Base-by-base conservation (phyloP, 2,888 invertebrate genomes). In the Stenodema calcarata region DNA sequence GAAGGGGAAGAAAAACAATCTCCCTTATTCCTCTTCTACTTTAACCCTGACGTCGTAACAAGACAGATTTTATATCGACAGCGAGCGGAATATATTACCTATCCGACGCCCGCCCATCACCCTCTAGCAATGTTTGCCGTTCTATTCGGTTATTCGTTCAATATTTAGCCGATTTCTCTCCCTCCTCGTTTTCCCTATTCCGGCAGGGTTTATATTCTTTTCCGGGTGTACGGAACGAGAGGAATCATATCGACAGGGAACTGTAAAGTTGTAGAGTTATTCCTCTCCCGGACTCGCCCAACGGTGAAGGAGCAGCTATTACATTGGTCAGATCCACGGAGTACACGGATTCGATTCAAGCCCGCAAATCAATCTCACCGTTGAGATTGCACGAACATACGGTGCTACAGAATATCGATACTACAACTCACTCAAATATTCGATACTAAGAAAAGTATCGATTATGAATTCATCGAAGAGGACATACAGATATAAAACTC, bases 11-110 rank as follows among this genome's bases (percentile, higher is more conserved):
- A 75, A 84, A 84, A 84, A 84, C 84, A 84, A 84, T 84, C 84
- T 84, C 84, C 84, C 84, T 84, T 84, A 70, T 84, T 84, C 75
- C 75, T 73, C 41, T 75, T 84, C 54, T 54, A 47, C 62, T 84
- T 44, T 62, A 42, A 44, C 84, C 75, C 84, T 42, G 47, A 73
- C 47, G 47, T 84, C 84, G 84, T 84, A 84, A 84, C 84, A 84
- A 84, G 84, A 84, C 84, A 73, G 84, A 84, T 84, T 84, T 84
- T 84, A 84, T 84, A 84, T 84, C 50, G 84, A 84, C 84, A 84
- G 84, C 82, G 28, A 73, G 44, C 27, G 18, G 84, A 84, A 84
- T 84, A 84, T 84, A 84, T 84, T 84, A 84, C 84, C 78, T 73
- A 41, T 44, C 80, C 80, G 28, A 54, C 30, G 80, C 73, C 54